Evolutionary conservation across 2,888 invertebrate genomes (phyloP).

Genomic region (Eupithecia vulgata): DNA sequence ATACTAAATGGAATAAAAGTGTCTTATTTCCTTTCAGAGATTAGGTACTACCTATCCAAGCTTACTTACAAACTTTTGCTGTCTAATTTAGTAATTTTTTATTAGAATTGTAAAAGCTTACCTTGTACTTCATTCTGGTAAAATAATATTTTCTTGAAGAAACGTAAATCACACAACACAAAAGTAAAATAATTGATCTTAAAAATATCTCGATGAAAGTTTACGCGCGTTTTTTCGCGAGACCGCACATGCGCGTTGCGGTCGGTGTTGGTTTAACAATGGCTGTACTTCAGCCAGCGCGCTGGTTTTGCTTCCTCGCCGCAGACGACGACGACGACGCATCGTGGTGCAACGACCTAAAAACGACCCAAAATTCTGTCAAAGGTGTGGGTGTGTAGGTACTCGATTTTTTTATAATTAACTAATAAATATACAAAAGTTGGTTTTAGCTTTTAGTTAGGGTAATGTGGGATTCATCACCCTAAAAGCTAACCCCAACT

Average conservation of each 20-base stretch:
- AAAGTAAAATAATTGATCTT: conserved; percentile 8
- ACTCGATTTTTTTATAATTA: no score
- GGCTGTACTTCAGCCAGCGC: conserved; percentile 63
- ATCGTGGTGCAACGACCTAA: conserved; percentile 63
- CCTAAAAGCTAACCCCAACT: no score
- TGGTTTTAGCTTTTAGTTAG: no score
- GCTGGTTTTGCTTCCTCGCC: conserved; percentile 73
- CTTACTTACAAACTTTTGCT: neutral
- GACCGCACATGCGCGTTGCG: conserved; percentile 70
- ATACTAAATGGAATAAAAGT: no score
- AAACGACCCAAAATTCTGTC: conserved; percentile 57
- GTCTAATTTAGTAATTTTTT: no score
- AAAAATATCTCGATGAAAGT: conserved; percentile 17
- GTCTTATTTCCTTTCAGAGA: no score
- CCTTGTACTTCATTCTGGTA: conserved; percentile 73
- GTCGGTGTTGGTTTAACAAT: conserved; percentile 61
- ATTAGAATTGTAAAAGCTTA: no score
- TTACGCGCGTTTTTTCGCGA: conserved; percentile 39
- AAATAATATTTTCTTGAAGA: conserved; percentile 29
- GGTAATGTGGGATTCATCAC: no score
- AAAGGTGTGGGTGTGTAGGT: neutral
- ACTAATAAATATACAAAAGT: neutral
- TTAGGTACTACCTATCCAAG: neutral
- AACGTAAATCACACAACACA: conserved; percentile 44
- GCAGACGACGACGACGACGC: neutral